Base-by-base conservation (phyloP, 2,113 vertebrate genomes). In the Oreochromis niloticus region DNA sequence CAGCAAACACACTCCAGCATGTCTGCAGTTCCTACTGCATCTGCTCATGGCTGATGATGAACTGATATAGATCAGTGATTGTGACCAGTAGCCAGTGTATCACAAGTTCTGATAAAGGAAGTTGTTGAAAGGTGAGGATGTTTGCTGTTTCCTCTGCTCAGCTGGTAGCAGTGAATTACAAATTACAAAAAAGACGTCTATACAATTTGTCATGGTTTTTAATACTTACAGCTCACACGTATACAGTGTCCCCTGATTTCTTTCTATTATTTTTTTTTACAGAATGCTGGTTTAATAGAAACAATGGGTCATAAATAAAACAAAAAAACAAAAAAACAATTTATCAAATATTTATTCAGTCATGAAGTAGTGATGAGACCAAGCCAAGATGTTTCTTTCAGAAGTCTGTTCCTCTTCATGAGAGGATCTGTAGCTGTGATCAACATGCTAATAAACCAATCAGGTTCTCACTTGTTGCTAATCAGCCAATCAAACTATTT, bases 371-470 rank as follows among this genome's bases (percentile, higher is more conserved):
- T 41, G 56, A 81, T 83, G 55, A 83, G 22, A 32, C 81, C 50
- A 39, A 55, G 16, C 12, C 73, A 32, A 73, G 48, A 84, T 61
- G 56, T 59, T 85, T 30, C 24, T 84, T 57, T 52, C 63, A 22
- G 46, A 86, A 81, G 56, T 87, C 13, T 27, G 81, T 39, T 88
- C 55, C 36, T 7, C 19, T 46, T 75, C 34, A 55, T 56, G 82
- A 91, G 81, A 90, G 48, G 22, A 89, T 88, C 80, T 86, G 73
- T 56, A 87, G 73, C 52, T 85, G 90, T 85, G 91, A 94, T 91
- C 88, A 90, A 81, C 85, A 88, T 87, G 87, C 78, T 92, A 92
- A 93, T 93, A 91, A 91, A 93, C 89, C 92, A 94, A 92, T 95
- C 91, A 94, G 85, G 55, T 87, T 84, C 85, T 87, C 85, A 89